phyloP scores from a whole-genome alignment of 2,113 vertebrate species.

The Miniopterus natalensis region DNA sequence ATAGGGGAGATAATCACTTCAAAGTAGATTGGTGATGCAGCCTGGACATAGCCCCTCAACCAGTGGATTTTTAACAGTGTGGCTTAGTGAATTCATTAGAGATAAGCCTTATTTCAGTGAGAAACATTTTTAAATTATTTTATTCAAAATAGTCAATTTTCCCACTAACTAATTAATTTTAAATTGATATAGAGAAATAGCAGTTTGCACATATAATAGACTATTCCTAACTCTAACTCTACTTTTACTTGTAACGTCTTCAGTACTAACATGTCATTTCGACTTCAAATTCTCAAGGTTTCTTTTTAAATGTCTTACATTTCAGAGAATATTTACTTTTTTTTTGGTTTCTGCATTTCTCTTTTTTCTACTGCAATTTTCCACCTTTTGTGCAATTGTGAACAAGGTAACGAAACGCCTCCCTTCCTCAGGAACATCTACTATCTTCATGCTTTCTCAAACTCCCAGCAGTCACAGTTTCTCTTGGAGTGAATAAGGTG shows the following conservation, averaged over 20 bases:
- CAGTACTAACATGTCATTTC: conserved; percentile 82
- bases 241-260: conserved; percentile 71
- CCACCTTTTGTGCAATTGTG: conserved; percentile 90
- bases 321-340: conserved; percentile 83
- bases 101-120: conserved; percentile 44
- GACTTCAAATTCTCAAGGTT: conserved; percentile 81
- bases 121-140: conserved; percentile 49
- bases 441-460: conserved; percentile 99
- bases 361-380: conserved; percentile 86
- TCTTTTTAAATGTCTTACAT: conserved; percentile 80
- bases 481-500: conserved; percentile 99
- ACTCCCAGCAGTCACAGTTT: conserved; percentile 99
- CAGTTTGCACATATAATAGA: conserved; percentile 69
- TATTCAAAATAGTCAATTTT: conserved; percentile 52
- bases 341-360: conserved; percentile 86
- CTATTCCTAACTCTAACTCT: conserved; percentile 60
- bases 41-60: conserved; percentile 20
- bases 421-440: conserved; percentile 99
- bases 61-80: conserved; percentile 45
- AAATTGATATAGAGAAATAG: conserved; percentile 45
- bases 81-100: conserved; percentile 46
- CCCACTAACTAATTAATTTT: conserved; percentile 50
- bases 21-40: not conserved
- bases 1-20: not conserved
- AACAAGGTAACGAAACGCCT: conserved; percentile 97